Evolutionary conservation across 2,888 invertebrate species (phyloP).

Genomic region (Drosophila subsilvestris): DNA sequence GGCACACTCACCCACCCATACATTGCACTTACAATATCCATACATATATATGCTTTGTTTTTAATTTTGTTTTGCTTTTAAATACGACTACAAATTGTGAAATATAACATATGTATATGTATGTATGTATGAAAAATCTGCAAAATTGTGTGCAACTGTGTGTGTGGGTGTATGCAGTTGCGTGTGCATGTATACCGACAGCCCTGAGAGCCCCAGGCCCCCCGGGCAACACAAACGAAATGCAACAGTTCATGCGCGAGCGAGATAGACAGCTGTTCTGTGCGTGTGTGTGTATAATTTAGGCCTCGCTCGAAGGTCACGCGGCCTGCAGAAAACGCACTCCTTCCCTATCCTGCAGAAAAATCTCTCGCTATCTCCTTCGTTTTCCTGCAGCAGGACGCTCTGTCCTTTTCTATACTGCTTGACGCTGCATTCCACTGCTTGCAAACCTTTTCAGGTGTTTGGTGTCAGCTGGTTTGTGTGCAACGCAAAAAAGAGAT

Average conservation of each 20-base stretch:
- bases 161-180: background rate
- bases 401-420: background rate
- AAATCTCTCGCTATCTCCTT: background rate
- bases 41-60: conserved; percentile 1
- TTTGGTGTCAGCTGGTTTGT: background rate
- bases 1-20: background rate
- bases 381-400: background rate
- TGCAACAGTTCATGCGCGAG: conserved; percentile 17
- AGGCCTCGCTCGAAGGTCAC: conserved; percentile 8
- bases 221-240: conserved; percentile 12
- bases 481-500: background rate
- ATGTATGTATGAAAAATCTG: background rate
- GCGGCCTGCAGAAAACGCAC: background rate
- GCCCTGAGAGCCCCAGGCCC: conserved; percentile 4
- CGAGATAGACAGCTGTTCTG: background rate
- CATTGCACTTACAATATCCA: conserved; percentile 1
- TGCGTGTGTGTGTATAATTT: background rate
- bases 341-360: background rate
- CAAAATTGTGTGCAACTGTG: conserved; percentile 2
- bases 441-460: background rate
- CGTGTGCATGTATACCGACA: conserved; percentile 2
- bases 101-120: background rate
- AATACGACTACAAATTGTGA: background rate
- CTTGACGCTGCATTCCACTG: background rate
- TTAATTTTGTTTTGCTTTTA: background rate